These are phyloP conservation scores for Sinosuthora webbiana DNA, from an alignment of 2,113 vertebrate species.

Conservation along the genomic window DNA sequence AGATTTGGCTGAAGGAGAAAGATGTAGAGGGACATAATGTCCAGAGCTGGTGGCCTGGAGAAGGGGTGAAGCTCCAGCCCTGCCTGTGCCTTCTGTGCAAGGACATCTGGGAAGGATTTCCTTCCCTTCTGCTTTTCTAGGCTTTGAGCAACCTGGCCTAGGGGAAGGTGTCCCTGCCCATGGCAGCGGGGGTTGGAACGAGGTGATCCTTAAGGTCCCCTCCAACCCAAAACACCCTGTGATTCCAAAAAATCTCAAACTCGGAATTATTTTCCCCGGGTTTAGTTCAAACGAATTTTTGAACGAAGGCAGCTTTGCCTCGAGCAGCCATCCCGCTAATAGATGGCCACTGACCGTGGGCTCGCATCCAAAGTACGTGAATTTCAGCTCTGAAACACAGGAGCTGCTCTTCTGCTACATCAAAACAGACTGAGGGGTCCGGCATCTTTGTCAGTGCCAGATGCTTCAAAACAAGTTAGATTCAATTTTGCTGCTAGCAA, in stretches of 20 bases:
- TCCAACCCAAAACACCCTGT: not conserved
- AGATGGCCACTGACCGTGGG: not conserved
- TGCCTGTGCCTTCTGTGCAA: not conserved
- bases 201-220: not conserved
- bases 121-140: not conserved
- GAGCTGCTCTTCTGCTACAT: not conserved
- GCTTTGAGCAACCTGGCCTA: not conserved
- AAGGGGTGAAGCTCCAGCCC: not conserved
- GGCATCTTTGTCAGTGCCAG: not conserved
- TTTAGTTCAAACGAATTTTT: not conserved
- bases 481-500: conserved; percentile 5
- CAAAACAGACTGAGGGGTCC: not conserved
- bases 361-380: not conserved
- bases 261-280: not conserved
- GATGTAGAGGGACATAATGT: too few species aligned
- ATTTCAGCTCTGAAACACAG: not conserved
- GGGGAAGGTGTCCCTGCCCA: not conserved
- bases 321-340: not conserved
- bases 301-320: not conserved
- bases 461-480: not conserved
- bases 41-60: not conserved
- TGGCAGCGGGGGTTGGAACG: not conserved
- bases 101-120: not conserved
- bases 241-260: not conserved
- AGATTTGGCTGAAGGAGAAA: not conserved